Conservation (phyloP, 1,140 invertebrate species). For the Mercenaria mercenaria region DNA sequence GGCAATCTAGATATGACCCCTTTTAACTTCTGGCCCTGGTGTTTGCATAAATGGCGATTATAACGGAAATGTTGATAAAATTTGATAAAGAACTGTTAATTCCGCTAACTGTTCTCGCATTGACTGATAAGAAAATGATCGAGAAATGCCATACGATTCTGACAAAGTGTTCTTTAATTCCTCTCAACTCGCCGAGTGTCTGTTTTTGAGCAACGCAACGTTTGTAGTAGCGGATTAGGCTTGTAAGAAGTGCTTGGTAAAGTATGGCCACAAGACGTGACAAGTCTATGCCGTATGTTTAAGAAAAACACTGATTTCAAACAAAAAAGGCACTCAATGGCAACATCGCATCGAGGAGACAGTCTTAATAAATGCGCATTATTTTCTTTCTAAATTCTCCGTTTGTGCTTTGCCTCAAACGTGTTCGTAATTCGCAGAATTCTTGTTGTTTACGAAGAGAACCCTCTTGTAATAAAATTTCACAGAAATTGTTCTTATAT, state of each 20-base stretch:
- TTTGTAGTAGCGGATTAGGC: not conserved
- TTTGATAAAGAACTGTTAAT: slow-evolving; percentile 55
- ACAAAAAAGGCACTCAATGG: too few species aligned
- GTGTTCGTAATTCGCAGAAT: too few species aligned
- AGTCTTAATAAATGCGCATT: too few species aligned
- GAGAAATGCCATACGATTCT: not conserved
- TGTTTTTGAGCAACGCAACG: not conserved
- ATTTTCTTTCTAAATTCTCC: too few species aligned
- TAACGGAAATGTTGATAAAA: slow-evolving; percentile 58
- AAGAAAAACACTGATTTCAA: too few species aligned
- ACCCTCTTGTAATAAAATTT: too few species aligned
- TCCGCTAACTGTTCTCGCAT: slow-evolving; percentile 40
- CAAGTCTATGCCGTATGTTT: too few species aligned
- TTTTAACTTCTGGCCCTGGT: slow-evolving; percentile 49
- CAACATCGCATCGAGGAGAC: too few species aligned
- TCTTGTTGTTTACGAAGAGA: too few species aligned
- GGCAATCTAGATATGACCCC: slow-evolving; percentile 36
- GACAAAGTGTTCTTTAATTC: slow-evolving; percentile 32
- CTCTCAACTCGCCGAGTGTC: not conserved
- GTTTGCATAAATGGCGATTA: slow-evolving; percentile 47
- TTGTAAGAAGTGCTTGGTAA: not conserved
- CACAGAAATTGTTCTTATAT: too few species aligned
- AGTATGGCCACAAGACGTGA: too few species aligned
- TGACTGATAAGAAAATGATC: slow-evolving; percentile 46
- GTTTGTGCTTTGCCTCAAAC: too few species aligned